phyloP scores from a whole-genome alignment of 2,888 invertebrate genomes.

The Aporophyla lueneburgensis region DNA sequence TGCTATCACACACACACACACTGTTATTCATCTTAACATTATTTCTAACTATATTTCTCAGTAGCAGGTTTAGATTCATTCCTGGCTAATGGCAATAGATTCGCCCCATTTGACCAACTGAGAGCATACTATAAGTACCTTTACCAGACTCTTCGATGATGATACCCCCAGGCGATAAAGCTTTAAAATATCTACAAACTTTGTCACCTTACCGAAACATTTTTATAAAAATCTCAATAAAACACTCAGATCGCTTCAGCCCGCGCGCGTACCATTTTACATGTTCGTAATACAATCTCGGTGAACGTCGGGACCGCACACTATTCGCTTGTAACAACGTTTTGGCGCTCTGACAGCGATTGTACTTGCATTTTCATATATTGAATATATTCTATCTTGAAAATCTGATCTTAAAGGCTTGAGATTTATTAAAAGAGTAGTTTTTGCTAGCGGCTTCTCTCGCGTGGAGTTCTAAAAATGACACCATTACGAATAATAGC shows the following conservation, averaged over 20 bases:
- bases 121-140: background rate
- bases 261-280: slow-evolving; percentile 39
- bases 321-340: slow-evolving; percentile 26
- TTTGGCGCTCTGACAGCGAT: slow-evolving; percentile 43
- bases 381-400: slow-evolving; percentile 25
- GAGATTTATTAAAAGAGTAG: background rate
- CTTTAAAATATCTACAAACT: background rate
- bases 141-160: too few species aligned
- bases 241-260: slow-evolving; percentile 42
- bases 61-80: too few species aligned
- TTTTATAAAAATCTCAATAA: slow-evolving; percentile 29
- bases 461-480: background rate
- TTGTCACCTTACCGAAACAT: background rate
- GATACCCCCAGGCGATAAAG: background rate
- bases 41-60: too few species aligned
- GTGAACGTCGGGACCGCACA: slow-evolving; percentile 19
- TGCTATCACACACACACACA: background rate
- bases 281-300: slow-evolving; percentile 43
- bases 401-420: slow-evolving; percentile 1
- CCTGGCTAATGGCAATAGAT: too few species aligned
- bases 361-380: slow-evolving; percentile 37
- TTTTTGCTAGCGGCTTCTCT: background rate
- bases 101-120: too few species aligned
- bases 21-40: background rate
- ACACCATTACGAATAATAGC: background rate